Conservation (phyloP, 2,888 invertebrate genomes). For the Endomychus coccineus region DNA sequence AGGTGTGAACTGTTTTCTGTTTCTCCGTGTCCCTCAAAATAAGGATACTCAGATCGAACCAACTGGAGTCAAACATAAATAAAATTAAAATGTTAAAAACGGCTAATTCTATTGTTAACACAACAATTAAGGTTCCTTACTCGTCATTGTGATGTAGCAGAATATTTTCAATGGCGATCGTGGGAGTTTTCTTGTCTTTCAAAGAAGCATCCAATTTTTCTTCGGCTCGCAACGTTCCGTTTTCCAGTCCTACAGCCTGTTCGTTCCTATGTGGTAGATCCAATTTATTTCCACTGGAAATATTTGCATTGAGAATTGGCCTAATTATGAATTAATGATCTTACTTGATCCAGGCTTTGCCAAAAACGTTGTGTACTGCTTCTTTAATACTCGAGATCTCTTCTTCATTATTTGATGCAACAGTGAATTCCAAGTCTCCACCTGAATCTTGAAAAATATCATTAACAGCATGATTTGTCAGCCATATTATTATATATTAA, state of each 20-base stretch:
- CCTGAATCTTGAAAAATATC: conserved; percentile 2
- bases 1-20: conserved; percentile 4
- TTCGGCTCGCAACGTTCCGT: conserved; percentile 66
- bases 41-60: conserved; percentile 9
- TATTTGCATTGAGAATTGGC: neutral
- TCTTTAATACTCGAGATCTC: neutral
- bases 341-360: neutral
- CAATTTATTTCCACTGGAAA: conserved; percentile 54
- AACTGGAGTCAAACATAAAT: no score
- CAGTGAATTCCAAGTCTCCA: neutral
- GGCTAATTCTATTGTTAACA: no score
- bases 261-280: conserved; percentile 57
- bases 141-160: conserved; percentile 61
- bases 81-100: no score
- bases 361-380: neutral
- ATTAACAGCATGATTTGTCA: no score
- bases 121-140: no score
- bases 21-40: conserved; percentile 2
- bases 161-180: conserved; percentile 70
- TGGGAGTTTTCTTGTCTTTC: conserved; percentile 55
- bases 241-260: conserved; percentile 73
- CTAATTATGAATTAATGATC: neutral
- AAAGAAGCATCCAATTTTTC: conserved; percentile 60
- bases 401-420: neutral
- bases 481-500: conserved; percentile 6